Conservation (phyloP, 1,140 invertebrate species). For the Pseudomyrmex pallidus region DNA sequence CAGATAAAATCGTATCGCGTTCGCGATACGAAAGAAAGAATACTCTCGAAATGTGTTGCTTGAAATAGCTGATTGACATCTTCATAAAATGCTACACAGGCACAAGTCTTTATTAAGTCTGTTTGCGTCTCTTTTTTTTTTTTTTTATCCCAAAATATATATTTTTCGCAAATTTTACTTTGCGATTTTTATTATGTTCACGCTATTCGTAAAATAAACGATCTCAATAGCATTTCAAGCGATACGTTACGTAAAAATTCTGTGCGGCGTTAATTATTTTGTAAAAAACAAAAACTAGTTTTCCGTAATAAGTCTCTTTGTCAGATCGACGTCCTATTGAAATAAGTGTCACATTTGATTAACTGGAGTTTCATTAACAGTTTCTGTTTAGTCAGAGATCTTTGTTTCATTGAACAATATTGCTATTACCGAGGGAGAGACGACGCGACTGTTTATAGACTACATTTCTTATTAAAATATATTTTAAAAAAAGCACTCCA, state of each 20-base stretch:
- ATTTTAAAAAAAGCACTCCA: constrained; percentile 38
- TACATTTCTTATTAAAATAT: constrained; percentile 12
- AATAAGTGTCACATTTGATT: constrained; percentile 29
- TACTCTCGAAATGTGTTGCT: constrained; percentile 13
- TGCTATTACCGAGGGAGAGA: neutral
- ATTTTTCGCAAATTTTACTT: neutral
- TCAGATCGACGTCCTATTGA: constrained; percentile 23
- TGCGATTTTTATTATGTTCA: neutral
- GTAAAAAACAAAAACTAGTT: neutral
- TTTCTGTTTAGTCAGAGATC: constrained; percentile 37
- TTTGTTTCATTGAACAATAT: constrained; percentile 32
- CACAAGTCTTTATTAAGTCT: neutral
- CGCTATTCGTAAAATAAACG: neutral
- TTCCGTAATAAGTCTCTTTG: constrained; percentile 12
- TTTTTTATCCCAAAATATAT: neutral
- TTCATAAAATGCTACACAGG: neutral
- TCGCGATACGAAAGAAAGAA: constrained; percentile 9
- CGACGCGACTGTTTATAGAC: no score
- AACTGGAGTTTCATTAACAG: constrained; percentile 13
- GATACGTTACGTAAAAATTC: constrained; percentile 2
- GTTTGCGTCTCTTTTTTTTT: neutral
- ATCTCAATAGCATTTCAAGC: constrained; percentile 38
- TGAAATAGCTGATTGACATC: constrained; percentile 30
- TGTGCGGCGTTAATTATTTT: neutral
- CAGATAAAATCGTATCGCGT: constrained; percentile 67